These are phyloP conservation scores for Stenurella melanura DNA, from an alignment of 2,888 invertebrate genomes.

Conservation along the genomic window DNA sequence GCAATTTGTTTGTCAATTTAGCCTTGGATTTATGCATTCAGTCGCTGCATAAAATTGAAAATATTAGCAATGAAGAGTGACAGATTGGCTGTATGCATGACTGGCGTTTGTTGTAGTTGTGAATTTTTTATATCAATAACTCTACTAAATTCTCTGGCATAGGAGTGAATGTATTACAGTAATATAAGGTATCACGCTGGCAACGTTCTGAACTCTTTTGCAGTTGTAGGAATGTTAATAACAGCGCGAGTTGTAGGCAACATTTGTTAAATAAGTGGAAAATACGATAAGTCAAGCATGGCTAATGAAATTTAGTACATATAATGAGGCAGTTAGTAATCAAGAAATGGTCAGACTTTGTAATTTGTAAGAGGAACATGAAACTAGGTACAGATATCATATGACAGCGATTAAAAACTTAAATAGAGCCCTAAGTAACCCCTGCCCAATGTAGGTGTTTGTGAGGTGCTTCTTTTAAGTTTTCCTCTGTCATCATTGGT, in stretches of 20 bases:
- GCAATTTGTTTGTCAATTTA: constrained; percentile 22
- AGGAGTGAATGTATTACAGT: neutral
- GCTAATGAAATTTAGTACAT: too few relatives aligned
- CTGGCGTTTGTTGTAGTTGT: neutral
- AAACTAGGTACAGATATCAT: too few relatives aligned
- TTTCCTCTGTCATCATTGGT: too few relatives aligned
- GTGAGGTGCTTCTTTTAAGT: too few relatives aligned
- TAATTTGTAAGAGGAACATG: too few relatives aligned
- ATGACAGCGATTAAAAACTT: too few relatives aligned
- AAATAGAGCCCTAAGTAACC: too few relatives aligned
- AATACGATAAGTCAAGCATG: too few relatives aligned
- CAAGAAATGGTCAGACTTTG: too few relatives aligned
- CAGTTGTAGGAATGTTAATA: neutral
- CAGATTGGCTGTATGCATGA: constrained; percentile 33
- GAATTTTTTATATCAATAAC: constrained; percentile 13
- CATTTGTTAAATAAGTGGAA: too few relatives aligned
- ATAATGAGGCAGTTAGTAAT: too few relatives aligned
- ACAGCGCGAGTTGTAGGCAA: neutral
- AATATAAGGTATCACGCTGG: neutral
- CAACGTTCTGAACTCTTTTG: neutral
- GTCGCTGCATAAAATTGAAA: constrained; percentile 32
- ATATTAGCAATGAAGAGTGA: constrained; percentile 32
- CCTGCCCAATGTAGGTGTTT: too few relatives aligned
- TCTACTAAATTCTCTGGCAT: constrained; percentile 6
- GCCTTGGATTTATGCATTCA: constrained; percentile 28